Conservation (phyloP, 2,888 invertebrate genomes). For the Sinodicranocentrus sp. region DNA sequence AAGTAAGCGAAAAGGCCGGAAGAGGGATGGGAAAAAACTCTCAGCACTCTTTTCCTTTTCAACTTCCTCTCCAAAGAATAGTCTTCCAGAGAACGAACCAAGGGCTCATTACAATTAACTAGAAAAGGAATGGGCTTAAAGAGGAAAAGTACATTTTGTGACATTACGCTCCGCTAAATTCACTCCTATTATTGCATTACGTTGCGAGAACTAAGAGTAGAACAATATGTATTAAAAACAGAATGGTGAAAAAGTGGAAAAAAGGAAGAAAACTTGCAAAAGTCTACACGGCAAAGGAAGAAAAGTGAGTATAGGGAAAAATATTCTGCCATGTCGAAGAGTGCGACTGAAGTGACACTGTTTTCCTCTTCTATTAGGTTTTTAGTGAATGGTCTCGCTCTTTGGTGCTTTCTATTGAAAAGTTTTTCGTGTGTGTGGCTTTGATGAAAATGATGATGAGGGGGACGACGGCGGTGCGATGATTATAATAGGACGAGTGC, state of each 20-base stretch:
- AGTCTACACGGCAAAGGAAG: not conserved
- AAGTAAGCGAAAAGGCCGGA: slow-evolving; percentile 34
- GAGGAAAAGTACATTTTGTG: slow-evolving; percentile 61
- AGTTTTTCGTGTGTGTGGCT: slow-evolving; percentile 51
- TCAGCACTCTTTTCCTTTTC: not conserved
- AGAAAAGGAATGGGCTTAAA: slow-evolving; percentile 56
- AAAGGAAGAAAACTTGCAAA: not conserved
- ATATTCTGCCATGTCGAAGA: not conserved
- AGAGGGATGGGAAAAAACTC: slow-evolving; percentile 36
- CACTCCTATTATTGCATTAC: slow-evolving; percentile 60
- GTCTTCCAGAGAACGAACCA: not conserved
- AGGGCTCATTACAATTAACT: slow-evolving; percentile 61
- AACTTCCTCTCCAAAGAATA: not conserved
- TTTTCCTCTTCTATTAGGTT: slow-evolving; percentile 5
- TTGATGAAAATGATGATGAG: slow-evolving; percentile 58
- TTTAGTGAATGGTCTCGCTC: slow-evolving; percentile 7
- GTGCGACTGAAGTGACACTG: not conserved
- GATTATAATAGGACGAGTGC: slow-evolving; percentile 38
- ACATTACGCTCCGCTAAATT: slow-evolving; percentile 62
- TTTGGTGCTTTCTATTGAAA: slow-evolving; percentile 44
- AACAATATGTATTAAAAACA: slow-evolving; percentile 58
- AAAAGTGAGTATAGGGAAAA: not conserved
- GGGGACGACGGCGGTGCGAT: slow-evolving; percentile 27
- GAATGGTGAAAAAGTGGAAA: slow-evolving; percentile 41
- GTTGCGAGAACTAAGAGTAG: slow-evolving; percentile 35